phyloP scores from a whole-genome alignment of 2,888 invertebrate species.

The Anorthoa munda region DNA sequence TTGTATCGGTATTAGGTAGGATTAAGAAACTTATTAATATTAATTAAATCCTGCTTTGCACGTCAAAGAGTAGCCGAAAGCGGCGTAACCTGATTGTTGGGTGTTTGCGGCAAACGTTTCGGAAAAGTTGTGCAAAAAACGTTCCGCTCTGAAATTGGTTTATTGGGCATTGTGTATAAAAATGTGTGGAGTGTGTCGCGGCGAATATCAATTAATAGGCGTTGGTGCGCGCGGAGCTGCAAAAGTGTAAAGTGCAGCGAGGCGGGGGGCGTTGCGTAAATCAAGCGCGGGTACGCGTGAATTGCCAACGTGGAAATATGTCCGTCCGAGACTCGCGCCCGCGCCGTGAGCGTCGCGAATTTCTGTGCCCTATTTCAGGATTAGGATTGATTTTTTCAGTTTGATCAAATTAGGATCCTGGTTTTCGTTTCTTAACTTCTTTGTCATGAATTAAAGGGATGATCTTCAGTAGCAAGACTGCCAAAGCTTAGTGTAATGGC shows the following conservation, averaged over 20 bases:
- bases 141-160: constrained; percentile 57
- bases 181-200: constrained; percentile 79
- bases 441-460: no score
- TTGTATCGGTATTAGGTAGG: constrained; percentile 50
- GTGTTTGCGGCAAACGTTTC: constrained; percentile 15
- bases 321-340: constrained; percentile 56
- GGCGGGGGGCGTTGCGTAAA: constrained; percentile 88
- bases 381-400: constrained; percentile 1
- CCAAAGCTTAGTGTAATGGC: not conserved
- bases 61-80: constrained; percentile 52
- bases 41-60: constrained; percentile 37
- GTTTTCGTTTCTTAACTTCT: no score
- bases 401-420: not conserved
- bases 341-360: constrained; percentile 16
- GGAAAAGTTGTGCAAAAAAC: constrained; percentile 33
- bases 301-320: constrained; percentile 84
- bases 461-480: not conserved
- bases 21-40: constrained; percentile 47
- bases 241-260: constrained; percentile 90
- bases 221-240: constrained; percentile 86
- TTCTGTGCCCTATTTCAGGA: not conserved
- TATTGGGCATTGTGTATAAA: constrained; percentile 66
- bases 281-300: constrained; percentile 83
- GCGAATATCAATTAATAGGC: constrained; percentile 88
- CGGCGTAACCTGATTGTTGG: constrained; percentile 21